A percentile compares a stretch with the other conserved stretches of the same genome.
These are phyloP conservation scores for Phengaris arion DNA, from an alignment of 2,888 invertebrate genomes.

Conservation along the genomic window DNA sequence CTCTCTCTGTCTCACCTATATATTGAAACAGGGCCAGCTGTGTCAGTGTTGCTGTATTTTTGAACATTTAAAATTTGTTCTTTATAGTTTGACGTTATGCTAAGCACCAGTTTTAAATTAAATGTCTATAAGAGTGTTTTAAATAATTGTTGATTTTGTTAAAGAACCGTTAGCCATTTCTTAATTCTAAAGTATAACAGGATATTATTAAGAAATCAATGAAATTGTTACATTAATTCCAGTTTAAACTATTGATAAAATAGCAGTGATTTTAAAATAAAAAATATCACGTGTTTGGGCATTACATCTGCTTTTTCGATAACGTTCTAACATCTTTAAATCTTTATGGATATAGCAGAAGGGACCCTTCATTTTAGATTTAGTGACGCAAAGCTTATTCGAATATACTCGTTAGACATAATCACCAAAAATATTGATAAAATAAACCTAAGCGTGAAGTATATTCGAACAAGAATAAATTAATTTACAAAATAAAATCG, in stretches of 20 bases:
- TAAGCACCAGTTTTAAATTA: background rate
- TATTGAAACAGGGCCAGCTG: background rate
- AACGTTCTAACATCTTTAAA: background rate
- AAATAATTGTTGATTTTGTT: conserved; percentile 10
- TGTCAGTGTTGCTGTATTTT: background rate
- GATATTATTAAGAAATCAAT: no score
- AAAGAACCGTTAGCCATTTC: conserved; percentile 1
- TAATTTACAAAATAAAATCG: background rate
- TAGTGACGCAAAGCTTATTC: background rate
- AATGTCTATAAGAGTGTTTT: conserved; percentile 11
- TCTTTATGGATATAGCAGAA: conserved; percentile 1
- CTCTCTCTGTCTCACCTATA: background rate
- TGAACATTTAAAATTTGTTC: background rate
- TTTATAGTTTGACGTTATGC: background rate
- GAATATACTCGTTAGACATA: background rate
- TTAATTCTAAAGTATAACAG: background rate
- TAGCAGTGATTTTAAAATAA: background rate
- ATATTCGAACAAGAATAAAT: conserved; percentile 2
- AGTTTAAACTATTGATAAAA: background rate
- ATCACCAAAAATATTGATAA: background rate
- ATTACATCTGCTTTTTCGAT: background rate
- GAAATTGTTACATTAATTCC: background rate
- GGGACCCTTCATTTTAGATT: background rate
- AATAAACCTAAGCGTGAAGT: background rate
- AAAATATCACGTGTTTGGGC: background rate